Evolutionary conservation across 1,140 invertebrate genomes (phyloP).

Genomic region (Drosophila kanapiae): DNA sequence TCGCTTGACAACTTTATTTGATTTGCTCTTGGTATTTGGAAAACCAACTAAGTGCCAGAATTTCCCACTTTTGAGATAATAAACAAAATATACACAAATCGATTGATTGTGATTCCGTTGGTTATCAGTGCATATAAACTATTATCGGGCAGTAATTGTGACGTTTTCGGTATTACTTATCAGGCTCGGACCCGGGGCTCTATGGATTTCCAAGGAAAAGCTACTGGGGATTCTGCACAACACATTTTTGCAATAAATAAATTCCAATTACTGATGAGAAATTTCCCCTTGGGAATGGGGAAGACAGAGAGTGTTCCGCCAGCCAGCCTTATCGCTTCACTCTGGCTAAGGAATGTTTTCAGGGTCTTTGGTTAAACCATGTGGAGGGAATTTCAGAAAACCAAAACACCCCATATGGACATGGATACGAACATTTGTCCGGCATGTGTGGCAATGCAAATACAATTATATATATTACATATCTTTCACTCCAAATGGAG

Average conservation of each 20-base stretch:
- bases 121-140: constrained; percentile 24
- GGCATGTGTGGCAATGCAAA: constrained; percentile 18
- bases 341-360: constrained; percentile 3
- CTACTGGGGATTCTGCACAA: constrained; percentile 9
- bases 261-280: constrained; percentile 3
- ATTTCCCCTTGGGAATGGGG: constrained; percentile 5
- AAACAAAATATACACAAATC: constrained; percentile 35
- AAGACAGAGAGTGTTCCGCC: constrained; percentile 2
- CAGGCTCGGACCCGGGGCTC: background rate
- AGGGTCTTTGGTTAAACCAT: constrained; percentile 17
- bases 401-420: constrained; percentile 1
- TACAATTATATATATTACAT: background rate
- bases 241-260: background rate
- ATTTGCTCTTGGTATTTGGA: constrained; percentile 5
- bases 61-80: constrained; percentile 30
- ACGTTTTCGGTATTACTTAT: constrained; percentile 19
- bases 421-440: constrained; percentile 34
- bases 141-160: background rate
- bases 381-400: constrained; percentile 59
- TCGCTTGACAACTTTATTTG: constrained; percentile 19
- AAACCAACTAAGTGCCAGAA: constrained; percentile 29
- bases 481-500: constrained; percentile 3
- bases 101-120: constrained; percentile 30
- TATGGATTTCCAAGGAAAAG: constrained; percentile 6
- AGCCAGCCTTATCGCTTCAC: constrained; percentile 27